Evolutionary conservation across 2,797 vertebrate species (phyloP).

Genomic region (Trachops cirrhosus): DNA sequence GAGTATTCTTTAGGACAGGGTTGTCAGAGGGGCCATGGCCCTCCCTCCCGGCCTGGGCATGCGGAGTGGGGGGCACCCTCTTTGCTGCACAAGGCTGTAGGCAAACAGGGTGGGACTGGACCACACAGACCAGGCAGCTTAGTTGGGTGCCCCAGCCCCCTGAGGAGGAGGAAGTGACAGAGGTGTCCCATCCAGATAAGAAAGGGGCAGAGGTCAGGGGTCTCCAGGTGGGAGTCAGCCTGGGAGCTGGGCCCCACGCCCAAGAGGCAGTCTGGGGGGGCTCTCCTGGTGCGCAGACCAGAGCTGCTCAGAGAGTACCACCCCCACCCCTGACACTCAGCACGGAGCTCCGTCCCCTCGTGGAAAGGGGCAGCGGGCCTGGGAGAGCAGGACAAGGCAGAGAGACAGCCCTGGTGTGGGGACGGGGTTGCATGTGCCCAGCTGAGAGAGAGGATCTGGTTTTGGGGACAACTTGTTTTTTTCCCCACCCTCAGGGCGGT

Average conservation of each 20-base stretch:
- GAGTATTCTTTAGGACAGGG: not conserved
- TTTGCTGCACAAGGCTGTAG: too few species aligned
- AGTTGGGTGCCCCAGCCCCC: not conserved
- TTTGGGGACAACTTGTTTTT: not conserved
- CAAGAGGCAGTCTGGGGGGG: not conserved
- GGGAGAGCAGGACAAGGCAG: not conserved
- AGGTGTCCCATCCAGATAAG: not conserved
- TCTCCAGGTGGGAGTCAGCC: too few species aligned
- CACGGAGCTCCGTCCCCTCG: not conserved
- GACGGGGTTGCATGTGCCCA: fast-evolving
- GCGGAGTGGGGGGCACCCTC: fast-evolving
- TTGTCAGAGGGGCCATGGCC: fast-evolving
- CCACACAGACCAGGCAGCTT: fast-evolving
- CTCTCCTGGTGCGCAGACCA: fast-evolving
- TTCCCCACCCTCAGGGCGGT: not conserved
- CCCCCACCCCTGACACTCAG: too few species aligned
- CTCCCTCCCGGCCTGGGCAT: fast-evolving
- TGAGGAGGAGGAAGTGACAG: not conserved
- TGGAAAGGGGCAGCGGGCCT: not conserved
- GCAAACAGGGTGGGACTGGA: not conserved
- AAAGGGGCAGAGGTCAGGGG: not conserved
- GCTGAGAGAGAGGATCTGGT: not conserved
- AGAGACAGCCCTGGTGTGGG: fast-evolving
- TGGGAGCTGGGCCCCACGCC: not conserved
- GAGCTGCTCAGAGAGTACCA: not conserved